Evolutionary conservation across 2,888 invertebrate species (phyloP).

Genomic region (Eupithecia insigniata): DNA sequence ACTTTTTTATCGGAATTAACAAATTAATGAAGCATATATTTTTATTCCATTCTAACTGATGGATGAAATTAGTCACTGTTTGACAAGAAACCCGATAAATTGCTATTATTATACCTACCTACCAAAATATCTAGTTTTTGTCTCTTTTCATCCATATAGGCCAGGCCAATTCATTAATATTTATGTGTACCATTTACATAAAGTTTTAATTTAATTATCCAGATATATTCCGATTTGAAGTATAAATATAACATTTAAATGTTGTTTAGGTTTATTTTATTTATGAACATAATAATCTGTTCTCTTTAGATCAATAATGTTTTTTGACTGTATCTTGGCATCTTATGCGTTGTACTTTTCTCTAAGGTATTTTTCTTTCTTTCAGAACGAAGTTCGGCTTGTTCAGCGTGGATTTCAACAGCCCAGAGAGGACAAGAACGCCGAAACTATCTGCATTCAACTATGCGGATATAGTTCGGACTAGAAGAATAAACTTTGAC

Average conservation of each 20-base stretch:
- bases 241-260: neutral
- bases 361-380: neutral
- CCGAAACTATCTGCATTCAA: slow-evolving; percentile 76
- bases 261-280: neutral
- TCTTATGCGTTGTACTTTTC: neutral
- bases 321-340: neutral
- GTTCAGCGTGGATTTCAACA: slow-evolving; percentile 75
- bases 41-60: too few relatives aligned
- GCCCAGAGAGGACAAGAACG: slow-evolving; percentile 69
- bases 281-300: neutral
- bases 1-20: too few relatives aligned
- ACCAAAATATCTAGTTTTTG: neutral
- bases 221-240: neutral
- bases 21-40: too few relatives aligned
- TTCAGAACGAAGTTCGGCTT: slow-evolving; percentile 77
- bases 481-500: slow-evolving; percentile 68
- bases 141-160: neutral
- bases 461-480: slow-evolving; percentile 71
- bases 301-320: neutral
- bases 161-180: neutral
- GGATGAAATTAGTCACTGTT: too few relatives aligned
- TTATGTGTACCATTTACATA: neutral
- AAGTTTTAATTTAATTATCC: neutral
- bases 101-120: too few relatives aligned
- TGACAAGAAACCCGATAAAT: too few relatives aligned